These are phyloP conservation scores for Morus bassanus DNA, from an alignment of 2,797 vertebrate genomes.

Conservation along the genomic window DNA sequence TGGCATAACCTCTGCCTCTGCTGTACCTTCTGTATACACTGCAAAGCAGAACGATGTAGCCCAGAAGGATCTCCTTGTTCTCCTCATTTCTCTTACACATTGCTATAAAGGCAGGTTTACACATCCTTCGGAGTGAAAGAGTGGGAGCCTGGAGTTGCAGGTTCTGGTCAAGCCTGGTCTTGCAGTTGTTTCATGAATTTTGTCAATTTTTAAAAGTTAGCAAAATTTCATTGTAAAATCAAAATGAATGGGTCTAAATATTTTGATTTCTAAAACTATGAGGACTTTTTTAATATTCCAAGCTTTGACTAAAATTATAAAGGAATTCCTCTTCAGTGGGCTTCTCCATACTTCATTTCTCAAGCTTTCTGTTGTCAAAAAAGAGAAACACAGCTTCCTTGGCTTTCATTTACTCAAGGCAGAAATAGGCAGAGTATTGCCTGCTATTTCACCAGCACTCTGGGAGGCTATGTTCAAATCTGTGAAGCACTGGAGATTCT, in stretches of 20 bases:
- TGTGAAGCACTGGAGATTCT: not conserved
- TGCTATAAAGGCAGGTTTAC: not conserved
- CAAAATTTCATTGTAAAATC: not conserved
- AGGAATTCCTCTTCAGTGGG: not conserved
- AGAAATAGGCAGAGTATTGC: not conserved
- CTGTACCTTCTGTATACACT: not conserved
- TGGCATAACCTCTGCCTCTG: constrained; percentile 4
- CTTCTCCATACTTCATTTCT: not conserved
- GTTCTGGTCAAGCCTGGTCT: not conserved
- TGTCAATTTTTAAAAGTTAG: not conserved
- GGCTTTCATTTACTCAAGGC: not conserved
- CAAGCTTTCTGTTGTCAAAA: not conserved
- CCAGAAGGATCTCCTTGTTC: constrained; percentile 17
- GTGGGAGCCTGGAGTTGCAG: not conserved
- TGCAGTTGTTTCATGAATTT: not conserved
- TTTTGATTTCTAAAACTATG: not conserved
- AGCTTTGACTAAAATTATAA: not conserved
- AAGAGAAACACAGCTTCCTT: not conserved
- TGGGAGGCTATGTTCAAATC: not conserved
- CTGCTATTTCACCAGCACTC: not conserved
- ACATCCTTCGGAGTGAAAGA: not conserved
- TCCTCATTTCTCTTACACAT: not conserved
- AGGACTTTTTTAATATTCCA: not conserved
- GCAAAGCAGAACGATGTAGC: not conserved
- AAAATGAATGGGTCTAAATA: not conserved